phyloP scores from a whole-genome alignment of 2,888 invertebrate genomes.

The Agonopterix heracliana region DNA sequence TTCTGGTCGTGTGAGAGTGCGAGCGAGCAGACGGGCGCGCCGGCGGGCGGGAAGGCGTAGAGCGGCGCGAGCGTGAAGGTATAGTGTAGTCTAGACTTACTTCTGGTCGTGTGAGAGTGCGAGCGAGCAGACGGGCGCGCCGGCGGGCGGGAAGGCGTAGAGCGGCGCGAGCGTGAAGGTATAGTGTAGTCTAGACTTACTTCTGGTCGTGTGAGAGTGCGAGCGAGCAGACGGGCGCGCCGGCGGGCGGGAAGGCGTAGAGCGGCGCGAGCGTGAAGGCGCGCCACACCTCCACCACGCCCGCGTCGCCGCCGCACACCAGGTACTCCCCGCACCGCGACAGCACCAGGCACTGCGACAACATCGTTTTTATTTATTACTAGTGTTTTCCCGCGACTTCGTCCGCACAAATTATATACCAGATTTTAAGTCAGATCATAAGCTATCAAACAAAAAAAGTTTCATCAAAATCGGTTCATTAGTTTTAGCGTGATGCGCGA shows the following conservation, averaged over 20 bases:
- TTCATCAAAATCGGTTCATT: no score
- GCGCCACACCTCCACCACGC: slow-evolving; percentile 98
- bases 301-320: slow-evolving; percentile 97
- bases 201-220: slow-evolving; percentile 99
- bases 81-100: no score
- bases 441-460: no score
- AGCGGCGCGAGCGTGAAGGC: slow-evolving; percentile 97
- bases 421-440: no score
- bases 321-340: slow-evolving; percentile 99
- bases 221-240: slow-evolving; percentile 94
- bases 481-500: no score
- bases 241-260: slow-evolving; percentile 98
- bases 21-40: slow-evolving; percentile 94
- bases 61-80: slow-evolving; percentile 97
- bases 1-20: slow-evolving; percentile 98
- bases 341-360: slow-evolving; percentile 86
- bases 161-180: slow-evolving; percentile 88
- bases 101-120: slow-evolving; percentile 98
- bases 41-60: slow-evolving; percentile 98
- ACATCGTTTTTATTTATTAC: no score
- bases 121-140: slow-evolving; percentile 94
- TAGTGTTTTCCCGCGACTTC: no score
- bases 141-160: slow-evolving; percentile 98
- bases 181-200: slow-evolving; percentile 76
- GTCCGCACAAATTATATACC: no score